Percentiles rank a stretch among this genome's conserved stretches.
Conservation (phyloP, 2,113 vertebrate genomes). For the Dicerorhinus sumatrensis region DNA sequence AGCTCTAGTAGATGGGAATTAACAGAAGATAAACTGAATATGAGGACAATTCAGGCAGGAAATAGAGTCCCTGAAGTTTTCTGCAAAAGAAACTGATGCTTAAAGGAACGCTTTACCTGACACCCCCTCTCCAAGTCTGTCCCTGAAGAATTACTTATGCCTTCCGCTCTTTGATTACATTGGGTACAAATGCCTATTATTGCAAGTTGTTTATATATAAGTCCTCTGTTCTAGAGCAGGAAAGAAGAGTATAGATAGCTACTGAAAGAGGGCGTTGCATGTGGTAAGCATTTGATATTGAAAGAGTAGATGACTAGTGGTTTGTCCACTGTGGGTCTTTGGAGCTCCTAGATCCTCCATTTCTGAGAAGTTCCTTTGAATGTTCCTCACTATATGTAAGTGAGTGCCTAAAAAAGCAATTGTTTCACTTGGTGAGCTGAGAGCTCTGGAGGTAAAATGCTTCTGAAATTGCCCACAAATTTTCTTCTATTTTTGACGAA, state of each 20-base stretch:
- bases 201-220: background rate
- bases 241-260: background rate
- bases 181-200: background rate
- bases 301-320: background rate
- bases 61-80: background rate
- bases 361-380: background rate
- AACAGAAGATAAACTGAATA: background rate
- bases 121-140: background rate
- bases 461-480: background rate
- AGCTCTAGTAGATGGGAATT: background rate
- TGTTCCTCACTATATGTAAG: background rate
- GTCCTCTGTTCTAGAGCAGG: background rate
- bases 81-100: background rate
- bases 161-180: background rate
- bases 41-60: background rate
- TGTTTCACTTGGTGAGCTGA: background rate
- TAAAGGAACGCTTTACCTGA: background rate
- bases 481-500: background rate
- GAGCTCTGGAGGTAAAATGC: background rate
- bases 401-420: accelerated
- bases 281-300: background rate
- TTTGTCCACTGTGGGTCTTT: background rate
- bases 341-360: background rate
- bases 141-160: background rate
- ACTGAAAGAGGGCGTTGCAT: background rate